Evolutionary conservation across 2,797 vertebrate species (phyloP), one percentile per base, ranked within the genome.

Genomic region (Tenualosa ilisha): DNA sequence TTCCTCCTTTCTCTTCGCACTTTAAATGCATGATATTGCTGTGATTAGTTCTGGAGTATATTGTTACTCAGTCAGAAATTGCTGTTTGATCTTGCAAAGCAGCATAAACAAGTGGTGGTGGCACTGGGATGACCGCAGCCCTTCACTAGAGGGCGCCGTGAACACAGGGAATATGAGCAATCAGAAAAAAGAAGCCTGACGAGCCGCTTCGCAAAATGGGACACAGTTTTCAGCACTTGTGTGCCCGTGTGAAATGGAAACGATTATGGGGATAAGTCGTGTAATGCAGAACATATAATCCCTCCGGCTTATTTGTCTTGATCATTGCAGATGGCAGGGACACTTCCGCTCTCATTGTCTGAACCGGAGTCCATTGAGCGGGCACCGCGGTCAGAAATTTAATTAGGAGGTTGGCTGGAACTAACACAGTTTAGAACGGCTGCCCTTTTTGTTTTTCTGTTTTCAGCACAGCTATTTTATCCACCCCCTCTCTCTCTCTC

Each of bases 231-330:
- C 26, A 6, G 13, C 15, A 7, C 22, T 63, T 63, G 59, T 72
- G 72, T 43, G 72, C 26, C 15, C 26, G 37, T 79, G 72, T 79
- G 72, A 79, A 79, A 79, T 79, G 72, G 65, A 15, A 79, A 40
- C 20, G 72, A 79, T 79, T 79, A 46, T 11, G 72, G 40, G 72
- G 72, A 79, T 79, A 20, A 79, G 22, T 79, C 37, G 0, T 46
- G 72, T 79, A 43, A 46, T 79, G 37, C 72, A 79, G 72, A 46
- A 46, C 72, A 79, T 79, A 46, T 79, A 79, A 79, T 79, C 72
- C 40, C 72, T 26, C 24, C 37, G 43, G 37, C 17, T 46, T 46
- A 79, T 79, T 79, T 20, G 37, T 79, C 72, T 79, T 46, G 37
- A 79, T 79, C 72, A 9, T 43, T 79, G 72, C 37, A 46, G 72